Evolutionary conservation across 2,797 vertebrate genomes (phyloP).

Genomic region (Phalanger gymnotis): DNA sequence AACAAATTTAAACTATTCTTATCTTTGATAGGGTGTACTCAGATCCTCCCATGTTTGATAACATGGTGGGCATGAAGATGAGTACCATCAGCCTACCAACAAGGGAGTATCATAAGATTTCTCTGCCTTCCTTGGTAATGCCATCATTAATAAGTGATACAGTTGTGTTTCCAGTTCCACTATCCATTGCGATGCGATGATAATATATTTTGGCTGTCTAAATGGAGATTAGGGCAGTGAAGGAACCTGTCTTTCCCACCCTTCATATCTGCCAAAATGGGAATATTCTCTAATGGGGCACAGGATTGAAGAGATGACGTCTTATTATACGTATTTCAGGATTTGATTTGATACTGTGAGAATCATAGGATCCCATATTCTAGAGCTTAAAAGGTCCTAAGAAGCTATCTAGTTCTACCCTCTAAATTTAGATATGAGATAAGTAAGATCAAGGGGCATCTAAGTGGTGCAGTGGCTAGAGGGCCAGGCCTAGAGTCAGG

Average conservation of each 20-base stretch:
- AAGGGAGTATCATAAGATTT: background rate
- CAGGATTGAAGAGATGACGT: background rate
- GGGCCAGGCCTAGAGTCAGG: background rate
- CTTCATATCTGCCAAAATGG: no score
- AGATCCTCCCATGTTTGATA: background rate
- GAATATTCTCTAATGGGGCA: background rate
- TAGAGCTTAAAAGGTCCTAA: background rate
- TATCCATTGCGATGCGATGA: background rate
- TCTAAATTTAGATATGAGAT: background rate
- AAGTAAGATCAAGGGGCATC: background rate
- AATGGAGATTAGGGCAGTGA: background rate
- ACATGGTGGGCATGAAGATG: background rate
- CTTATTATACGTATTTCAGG: background rate
- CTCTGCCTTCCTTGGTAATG: background rate
- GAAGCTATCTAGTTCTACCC: background rate
- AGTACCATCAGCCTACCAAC: background rate
- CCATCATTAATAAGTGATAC: background rate
- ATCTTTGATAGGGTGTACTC: background rate
- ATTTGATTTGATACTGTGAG: background rate
- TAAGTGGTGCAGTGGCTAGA: background rate
- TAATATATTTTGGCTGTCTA: background rate
- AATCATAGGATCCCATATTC: background rate
- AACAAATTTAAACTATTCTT: background rate
- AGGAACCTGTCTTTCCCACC: background rate
- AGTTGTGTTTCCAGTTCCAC: background rate